Base-by-base conservation (phyloP, 1,140 invertebrate genomes). In the Tetramorium simillimum region DNA sequence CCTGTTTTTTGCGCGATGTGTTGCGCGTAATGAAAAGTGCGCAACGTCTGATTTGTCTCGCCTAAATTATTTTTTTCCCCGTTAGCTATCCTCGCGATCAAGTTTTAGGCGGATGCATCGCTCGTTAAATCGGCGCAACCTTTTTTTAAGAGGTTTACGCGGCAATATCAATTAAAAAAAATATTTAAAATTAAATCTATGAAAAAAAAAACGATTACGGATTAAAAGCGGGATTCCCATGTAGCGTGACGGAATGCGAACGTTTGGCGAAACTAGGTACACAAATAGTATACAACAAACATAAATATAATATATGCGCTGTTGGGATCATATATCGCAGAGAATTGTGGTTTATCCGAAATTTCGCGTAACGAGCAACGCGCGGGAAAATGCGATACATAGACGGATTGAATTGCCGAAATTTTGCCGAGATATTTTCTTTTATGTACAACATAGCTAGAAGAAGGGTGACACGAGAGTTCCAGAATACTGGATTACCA, bases 301-400 rank as follows among this genome's bases (percentile, higher is more conserved):
- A 37, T 49, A 82, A 82, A 82, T 82, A 72, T 72, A 80, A 56
- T 81, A 72, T 43, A 73, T 73, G 24, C 53, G n/a, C n/a, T 1
- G 28, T 33, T 60, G 14, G 21, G n/a, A 84, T 75, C 53, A 37
- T 16, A 37, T 84, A 84, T 73, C 69, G 24, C 43, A 60, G 4
- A 75, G 18, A 84, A 75, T 49, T 75, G 53, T 46, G 43, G 12
- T 70, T 81, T 49, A 33, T 78, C 18, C 63, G 10, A 81, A 69
- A 60, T 82, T 82, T 82, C 37, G 9, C 9, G 28, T 75, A 84
- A 82, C 67, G 51, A 84, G 16, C 56, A 24, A 33, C 33, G 6
- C 28, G 24, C 14, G 53, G 49, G 24, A 84, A 73, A 73, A 28
- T 33, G n/a, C 14, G 56, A 16, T 84, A 62, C 40, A 60, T 49